Evolutionary conservation across 2,113 vertebrate species (phyloP).

Genomic region (Saimiri boliviensis): DNA sequence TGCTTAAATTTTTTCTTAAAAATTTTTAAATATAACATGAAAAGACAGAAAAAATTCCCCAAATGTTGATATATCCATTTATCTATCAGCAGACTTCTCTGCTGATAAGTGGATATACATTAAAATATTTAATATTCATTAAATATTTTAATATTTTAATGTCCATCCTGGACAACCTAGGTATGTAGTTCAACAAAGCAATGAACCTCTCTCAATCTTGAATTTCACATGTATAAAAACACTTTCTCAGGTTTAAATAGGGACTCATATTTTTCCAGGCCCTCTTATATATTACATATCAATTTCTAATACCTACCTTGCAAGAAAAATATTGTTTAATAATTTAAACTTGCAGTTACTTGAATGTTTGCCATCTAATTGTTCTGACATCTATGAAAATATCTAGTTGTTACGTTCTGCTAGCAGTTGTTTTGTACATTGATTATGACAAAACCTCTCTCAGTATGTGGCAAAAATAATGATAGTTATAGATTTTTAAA

Average conservation of each 20-base stretch:
- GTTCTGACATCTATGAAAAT: background rate
- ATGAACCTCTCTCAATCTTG: background rate
- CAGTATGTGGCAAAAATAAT: background rate
- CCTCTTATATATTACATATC: background rate
- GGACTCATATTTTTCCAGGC: background rate
- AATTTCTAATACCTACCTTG: background rate
- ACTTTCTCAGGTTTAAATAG: background rate
- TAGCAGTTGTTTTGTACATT: constrained; percentile 12
- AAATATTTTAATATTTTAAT: background rate
- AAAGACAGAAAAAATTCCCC: background rate
- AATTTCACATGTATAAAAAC: background rate
- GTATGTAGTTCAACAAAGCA: background rate
- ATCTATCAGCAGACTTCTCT: background rate
- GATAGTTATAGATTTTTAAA: constrained; percentile 14
- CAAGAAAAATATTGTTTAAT: constrained; percentile 16
- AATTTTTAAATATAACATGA: background rate
- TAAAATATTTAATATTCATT: no score
- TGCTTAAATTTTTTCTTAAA: constrained; percentile 15
- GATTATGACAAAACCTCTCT: background rate
- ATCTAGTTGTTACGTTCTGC: background rate
- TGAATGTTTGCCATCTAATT: constrained; percentile 7
- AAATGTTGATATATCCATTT: background rate
- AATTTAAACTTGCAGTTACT: constrained; percentile 2
- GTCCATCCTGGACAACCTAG: background rate
- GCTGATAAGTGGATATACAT: no score